Conservation (phyloP, 2,797 vertebrate genomes). For the Cryptoprocta ferox region DNA sequence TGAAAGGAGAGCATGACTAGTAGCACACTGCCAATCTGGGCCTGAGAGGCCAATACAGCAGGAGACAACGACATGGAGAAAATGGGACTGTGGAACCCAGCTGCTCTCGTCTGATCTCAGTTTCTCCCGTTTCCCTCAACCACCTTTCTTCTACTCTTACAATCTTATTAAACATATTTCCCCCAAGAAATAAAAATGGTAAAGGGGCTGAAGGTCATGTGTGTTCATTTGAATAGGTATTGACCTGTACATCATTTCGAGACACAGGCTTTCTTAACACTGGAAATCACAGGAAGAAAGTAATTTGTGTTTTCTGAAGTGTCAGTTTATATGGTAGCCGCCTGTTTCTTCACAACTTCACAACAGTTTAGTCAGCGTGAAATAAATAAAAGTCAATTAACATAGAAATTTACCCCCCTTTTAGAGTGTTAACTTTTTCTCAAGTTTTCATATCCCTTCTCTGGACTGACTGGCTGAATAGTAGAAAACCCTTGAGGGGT, state of each 20-base stretch:
- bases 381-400: not conserved
- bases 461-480: not conserved
- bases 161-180: constrained; percentile 39
- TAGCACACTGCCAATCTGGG: not conserved
- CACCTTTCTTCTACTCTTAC: not conserved
- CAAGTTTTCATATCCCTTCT: not conserved
- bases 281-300: constrained; percentile 32
- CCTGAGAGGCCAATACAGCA: not conserved
- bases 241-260: not conserved
- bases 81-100: not conserved
- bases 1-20: not conserved
- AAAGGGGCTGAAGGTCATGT: not conserved
- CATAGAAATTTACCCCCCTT: not conserved
- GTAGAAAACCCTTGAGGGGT: constrained; percentile 13
- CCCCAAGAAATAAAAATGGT: constrained; percentile 24
- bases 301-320: not conserved
- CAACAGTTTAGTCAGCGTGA: not conserved
- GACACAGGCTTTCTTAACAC: not conserved
- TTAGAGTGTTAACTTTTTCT: not conserved
- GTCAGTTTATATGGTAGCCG: not conserved
- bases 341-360: not conserved
- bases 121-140: constrained; percentile 19
- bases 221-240: constrained; percentile 20
- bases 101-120: constrained; percentile 4
- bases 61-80: not conserved